Conservation (phyloP, 2,888 invertebrate genomes). For the Phyllotreta striolata region DNA sequence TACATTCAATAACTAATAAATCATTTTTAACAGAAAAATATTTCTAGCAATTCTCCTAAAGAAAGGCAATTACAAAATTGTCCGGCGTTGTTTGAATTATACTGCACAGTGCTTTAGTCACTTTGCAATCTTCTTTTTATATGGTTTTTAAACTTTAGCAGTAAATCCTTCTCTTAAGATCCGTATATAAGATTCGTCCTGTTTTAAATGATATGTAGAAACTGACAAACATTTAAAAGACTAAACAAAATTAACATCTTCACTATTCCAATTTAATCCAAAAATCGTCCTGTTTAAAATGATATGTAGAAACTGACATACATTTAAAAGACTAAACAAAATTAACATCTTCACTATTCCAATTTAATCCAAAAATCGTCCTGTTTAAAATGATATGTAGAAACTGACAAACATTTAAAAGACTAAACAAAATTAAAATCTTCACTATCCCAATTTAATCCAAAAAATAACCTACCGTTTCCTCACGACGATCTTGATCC, state of each 20-base stretch:
- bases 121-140: not conserved
- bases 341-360: not conserved
- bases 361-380: constrained; percentile 13
- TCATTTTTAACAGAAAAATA: too few species aligned
- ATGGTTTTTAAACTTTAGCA: constrained; percentile 8
- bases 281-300: too few species aligned
- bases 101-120: not conserved
- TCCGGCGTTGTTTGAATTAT: too few species aligned
- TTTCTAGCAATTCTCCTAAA: too few species aligned
- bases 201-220: not conserved
- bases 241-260: not conserved
- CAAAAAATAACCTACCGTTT: too few species aligned
- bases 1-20: too few species aligned
- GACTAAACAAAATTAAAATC: not conserved
- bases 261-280: constrained; percentile 3
- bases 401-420: too few species aligned
- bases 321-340: too few species aligned
- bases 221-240: too few species aligned
- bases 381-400: too few species aligned
- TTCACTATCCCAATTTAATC: constrained; percentile 3
- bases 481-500: not conserved
- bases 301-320: too few species aligned
- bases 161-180: constrained; percentile 1
- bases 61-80: too few species aligned
- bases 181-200: not conserved